Evolutionary conservation across 2,113 vertebrate species (phyloP), one percentile per base, ranked within the genome.

Genomic region (Alethe castanea): DNA sequence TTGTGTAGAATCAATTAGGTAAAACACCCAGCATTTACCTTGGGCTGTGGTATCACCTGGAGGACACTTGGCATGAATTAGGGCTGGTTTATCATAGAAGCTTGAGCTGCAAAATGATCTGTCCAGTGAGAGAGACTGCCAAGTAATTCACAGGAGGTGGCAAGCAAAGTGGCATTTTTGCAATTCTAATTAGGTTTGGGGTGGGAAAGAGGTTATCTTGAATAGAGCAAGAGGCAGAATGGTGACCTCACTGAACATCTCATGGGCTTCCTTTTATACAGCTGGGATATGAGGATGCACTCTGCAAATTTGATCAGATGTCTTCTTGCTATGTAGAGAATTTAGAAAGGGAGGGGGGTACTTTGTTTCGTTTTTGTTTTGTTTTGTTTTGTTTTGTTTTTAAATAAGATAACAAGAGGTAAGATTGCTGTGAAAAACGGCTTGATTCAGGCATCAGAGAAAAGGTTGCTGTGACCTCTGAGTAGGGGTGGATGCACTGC

Each of bases 1-100:
- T 69, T 33, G 36, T 35, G 78, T 73, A 42, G 90, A 90, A 71
- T 88, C 92, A 92, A 94, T 96, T 76, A 89, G 95, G 56, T 94
- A 92, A 88, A 52, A 13, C 29, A 59, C 81, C 40, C 31, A 70
- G 88, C 88, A 87, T 60, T 92, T 88, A 76, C 86, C 60, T 88
- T 57, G 64, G 53, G 83, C 62, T 93, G 82, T 47, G 66, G 44
- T 93, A 80, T 96, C 81, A 96, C 92, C 96, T 97, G 77, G 62
- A 90, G n/a, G 29, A 88, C 42, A 29, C 54, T 91, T 72, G 60
- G 73, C 78, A 54, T 50, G 74, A 73, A 53, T 78, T 95, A 95
- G 65, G 19, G 3, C 28, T 67, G 82, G 67, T 79, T 92, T 94
- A 65, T 86, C 50, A 35, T 3, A 44, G 85, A 85, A 84, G 52